Evolutionary conservation across 92 coral and sea anemone species (phyloP), one percentile per base, ranked within the genome.

Genomic region (Actinostola sp.): DNA sequence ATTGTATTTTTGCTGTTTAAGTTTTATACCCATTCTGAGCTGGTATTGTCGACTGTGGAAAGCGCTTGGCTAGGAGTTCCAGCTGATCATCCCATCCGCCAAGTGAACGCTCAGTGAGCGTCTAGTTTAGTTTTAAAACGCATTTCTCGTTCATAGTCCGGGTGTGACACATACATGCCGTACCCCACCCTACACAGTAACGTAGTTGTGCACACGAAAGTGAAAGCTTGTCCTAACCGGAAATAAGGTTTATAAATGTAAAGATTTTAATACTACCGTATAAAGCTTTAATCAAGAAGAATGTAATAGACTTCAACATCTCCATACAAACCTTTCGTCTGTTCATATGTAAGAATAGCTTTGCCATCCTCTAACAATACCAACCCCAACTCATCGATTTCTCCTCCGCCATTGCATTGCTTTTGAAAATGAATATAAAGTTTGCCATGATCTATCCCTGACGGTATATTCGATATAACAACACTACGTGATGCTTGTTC

Each of bases 341-440:
- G 61, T 14, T 85, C 90, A 45, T 70, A 85, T n/a, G 71, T 80
- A 15, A 85, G 77, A 28, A 85, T 55, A 8, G 90, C 90, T 16
- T 53, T 59, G 10, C 77, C 70, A 13, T 79, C 90, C 30, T 35
- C 23, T 19, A 79, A 34, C 70, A 85, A 14, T 41, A 41, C 38
- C 70, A 85, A 14, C 51, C 42, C 38, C 13, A 67, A 69, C 20
- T 39, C 53, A 1, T 85, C 63, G 6, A 85, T 76, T 31, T 85
- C 90, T 1, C 86, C 90, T 14, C 90, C 90, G 51, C 90, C 86
- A 68, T 79, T 79, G 20, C 61, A 31, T 25, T 1, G 14, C 49
- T 49, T 79, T 67, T 85, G 90, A 63, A 85, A 85, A 55, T 85
- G 77, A 17, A 85, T 85, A 20, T 24, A 43, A 14, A 80, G 30